These are phyloP conservation scores for Callyntrura sp. DNA, from an alignment of 2,888 invertebrate species.

Conservation along the genomic window DNA sequence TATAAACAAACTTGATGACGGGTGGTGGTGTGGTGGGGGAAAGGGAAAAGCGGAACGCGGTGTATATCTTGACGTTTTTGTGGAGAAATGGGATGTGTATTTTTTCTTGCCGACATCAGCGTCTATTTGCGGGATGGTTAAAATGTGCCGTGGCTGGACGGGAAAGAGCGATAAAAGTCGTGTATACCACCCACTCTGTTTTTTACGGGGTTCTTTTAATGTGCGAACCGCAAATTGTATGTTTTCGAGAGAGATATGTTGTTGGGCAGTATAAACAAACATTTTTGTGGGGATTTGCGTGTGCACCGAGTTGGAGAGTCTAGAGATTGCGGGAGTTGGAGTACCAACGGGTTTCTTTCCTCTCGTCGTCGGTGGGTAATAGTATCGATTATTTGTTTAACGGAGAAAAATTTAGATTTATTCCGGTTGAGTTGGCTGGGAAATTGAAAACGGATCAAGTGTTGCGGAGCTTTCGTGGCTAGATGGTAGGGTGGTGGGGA, in stretches of 20 bases:
- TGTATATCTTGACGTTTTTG: neutral
- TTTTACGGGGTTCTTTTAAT: neutral
- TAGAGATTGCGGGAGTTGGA: no score
- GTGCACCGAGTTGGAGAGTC: no score
- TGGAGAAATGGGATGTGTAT: neutral
- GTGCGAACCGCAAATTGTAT: conserved; percentile 26
- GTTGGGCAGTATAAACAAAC: conserved; percentile 45
- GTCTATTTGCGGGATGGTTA: neutral
- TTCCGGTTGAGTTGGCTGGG: conserved; percentile 64
- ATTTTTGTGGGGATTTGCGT: neutral
- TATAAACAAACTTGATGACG: conserved; percentile 6
- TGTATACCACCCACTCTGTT: conserved; percentile 38
- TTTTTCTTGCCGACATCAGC: neutral
- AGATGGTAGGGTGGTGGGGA: conserved; percentile 26
- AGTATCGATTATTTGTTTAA: conserved; percentile 75
- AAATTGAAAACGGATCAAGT: conserved; percentile 63
- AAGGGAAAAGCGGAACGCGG: neutral
- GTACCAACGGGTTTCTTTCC: neutral
- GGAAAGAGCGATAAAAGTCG: neutral
- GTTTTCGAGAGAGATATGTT: no score
- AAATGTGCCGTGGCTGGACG: neutral
- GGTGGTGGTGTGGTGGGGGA: neutral
- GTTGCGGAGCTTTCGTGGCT: neutral
- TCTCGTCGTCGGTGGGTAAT: neutral
- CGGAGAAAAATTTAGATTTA: conserved; percentile 72